phyloP scores from a whole-genome alignment of 64 coral and sea anemone species.

The Anthopleura sola region DNA sequence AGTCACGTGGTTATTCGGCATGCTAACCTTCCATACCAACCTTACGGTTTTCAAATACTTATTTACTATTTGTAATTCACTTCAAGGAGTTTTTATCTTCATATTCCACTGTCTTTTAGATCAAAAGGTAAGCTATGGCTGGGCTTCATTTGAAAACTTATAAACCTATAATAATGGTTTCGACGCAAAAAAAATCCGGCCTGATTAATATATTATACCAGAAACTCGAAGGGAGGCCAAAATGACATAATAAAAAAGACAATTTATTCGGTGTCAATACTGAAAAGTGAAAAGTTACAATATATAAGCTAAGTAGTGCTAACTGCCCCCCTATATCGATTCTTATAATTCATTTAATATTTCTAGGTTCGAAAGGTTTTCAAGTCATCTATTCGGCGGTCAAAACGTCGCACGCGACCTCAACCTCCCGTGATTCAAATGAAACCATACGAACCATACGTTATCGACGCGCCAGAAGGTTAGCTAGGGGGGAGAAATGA shows the following conservation, averaged over 20 bases:
- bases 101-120: constrained; percentile 29
- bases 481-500: not conserved
- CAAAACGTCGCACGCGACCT: not conserved
- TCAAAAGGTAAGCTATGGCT: constrained; percentile 11
- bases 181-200: too few relatives aligned
- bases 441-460: not conserved
- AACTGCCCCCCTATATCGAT: too few relatives aligned
- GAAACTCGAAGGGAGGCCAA: too few relatives aligned
- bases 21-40: constrained; percentile 5
- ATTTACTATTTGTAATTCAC: constrained; percentile 35
- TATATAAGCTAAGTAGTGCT: too few relatives aligned
- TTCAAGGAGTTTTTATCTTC: constrained; percentile 33
- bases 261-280: too few relatives aligned
- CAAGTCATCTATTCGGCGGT: not conserved
- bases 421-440: not conserved
- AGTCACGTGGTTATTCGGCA: constrained; percentile 30
- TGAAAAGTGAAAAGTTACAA: too few relatives aligned
- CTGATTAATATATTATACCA: too few relatives aligned
- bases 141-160: too few relatives aligned
- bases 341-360: not conserved
- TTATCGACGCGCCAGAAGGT: not conserved
- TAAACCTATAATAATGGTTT: too few relatives aligned
- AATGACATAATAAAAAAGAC: too few relatives aligned
- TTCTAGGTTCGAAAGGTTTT: not conserved
- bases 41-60: constrained; percentile 19